Conservation (phyloP, 2,888 invertebrate species). For the Ophion slaviceki region DNA sequence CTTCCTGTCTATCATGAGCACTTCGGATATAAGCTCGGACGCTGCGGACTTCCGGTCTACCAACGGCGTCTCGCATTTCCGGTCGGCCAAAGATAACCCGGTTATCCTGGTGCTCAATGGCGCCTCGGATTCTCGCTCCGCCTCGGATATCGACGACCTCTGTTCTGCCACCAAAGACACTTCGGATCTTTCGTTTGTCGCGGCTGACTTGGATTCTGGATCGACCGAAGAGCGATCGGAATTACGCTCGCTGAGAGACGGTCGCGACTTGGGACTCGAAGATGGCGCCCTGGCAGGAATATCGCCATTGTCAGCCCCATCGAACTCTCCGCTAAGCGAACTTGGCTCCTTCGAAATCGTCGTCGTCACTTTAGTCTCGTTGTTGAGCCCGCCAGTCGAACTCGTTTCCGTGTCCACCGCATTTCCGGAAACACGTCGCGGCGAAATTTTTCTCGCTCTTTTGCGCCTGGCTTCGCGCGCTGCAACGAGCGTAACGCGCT, state of each 20-base stretch:
- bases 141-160: background rate
- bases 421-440: constrained; percentile 40
- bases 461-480: constrained; percentile 80
- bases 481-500: constrained; percentile 82
- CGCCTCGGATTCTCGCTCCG: background rate
- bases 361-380: background rate
- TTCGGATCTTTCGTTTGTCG: background rate
- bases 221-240: background rate
- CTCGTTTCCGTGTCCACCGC: constrained; percentile 3
- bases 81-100: background rate
- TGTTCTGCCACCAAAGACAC: background rate
- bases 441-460: constrained; percentile 63
- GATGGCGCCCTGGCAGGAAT: background rate
- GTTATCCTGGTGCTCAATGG: background rate
- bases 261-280: background rate
- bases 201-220: background rate
- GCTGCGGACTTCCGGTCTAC: background rate
- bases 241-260: background rate
- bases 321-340: background rate
- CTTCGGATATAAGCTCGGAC: background rate
- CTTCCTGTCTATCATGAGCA: background rate
- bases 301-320: background rate
- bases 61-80: background rate
- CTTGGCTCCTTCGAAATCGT: background rate
- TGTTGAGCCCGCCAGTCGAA: background rate